Base-by-base conservation (phyloP, 2,113 vertebrate genomes). In the Anser brachyrhynchus region DNA sequence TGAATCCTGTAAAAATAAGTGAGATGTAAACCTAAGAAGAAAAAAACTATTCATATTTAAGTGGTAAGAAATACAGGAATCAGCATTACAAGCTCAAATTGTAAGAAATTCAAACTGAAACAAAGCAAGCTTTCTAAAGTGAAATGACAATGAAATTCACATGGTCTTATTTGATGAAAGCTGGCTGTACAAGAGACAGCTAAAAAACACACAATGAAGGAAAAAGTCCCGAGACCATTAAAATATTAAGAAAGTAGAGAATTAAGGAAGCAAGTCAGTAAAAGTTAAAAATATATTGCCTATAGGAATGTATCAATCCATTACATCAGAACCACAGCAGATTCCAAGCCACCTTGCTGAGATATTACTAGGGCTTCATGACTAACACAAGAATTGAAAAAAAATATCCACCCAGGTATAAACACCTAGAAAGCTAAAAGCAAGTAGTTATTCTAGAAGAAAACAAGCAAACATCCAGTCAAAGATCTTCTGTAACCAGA, bases 271-370 rank as follows among this genome's bases (percentile, higher is more conserved):
- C 46, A 49, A 49, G 46, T 49, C 20, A 49, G 46, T 49, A 21
- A 21, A 49, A 49, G 46, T 49, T 49, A 49, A 49, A 49, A 49
- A 49, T 49, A 49, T 10, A 49, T 52, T 2, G 1, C 52, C n/a
- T 92, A 81, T 52, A 90, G 49, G 90, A 97, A 84, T 52, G 5
- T 35, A 90, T 84, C 65, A 92, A 84, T 20, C 43, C 33, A 52
- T 75, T 43, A 59, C 8, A 87, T 5, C 57, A 93, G 51, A 86
- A 83, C 31, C 57, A 86, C 35, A 92, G 46, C 43, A 79, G 29
- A 87, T 65, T 82, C 88, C 67, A 88, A 76, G 44, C 26, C 43
- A 69, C 57, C 70, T 89, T 91, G 69, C 94, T 91, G 52, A 87
- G 73, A 72, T 39, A 72, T 9, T 70, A 84, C 26, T 49, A 87